phyloP scores from a whole-genome alignment of 1,140 invertebrate species.

The Sycobia sp. region DNA sequence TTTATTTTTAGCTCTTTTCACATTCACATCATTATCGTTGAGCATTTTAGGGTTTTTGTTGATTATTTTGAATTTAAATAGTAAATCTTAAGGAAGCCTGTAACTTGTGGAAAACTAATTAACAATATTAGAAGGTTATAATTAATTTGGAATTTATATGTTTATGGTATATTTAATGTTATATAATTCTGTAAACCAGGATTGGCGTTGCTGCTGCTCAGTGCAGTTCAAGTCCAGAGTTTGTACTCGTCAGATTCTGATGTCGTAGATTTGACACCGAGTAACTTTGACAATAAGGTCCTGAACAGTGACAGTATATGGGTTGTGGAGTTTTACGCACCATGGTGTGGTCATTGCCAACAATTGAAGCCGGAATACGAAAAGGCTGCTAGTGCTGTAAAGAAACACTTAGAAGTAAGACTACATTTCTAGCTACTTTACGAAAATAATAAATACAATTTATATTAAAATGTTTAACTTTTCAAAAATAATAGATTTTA shows the following conservation, averaged over 20 bases:
- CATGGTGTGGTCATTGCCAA: slow-evolving; percentile 91
- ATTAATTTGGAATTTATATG: no score
- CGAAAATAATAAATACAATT: no score
- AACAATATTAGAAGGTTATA: no score
- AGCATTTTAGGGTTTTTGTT: no score
- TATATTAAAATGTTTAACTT: not conserved
- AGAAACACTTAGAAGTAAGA: slow-evolving; percentile 67
- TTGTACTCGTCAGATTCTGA: slow-evolving; percentile 82
- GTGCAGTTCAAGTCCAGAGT: slow-evolving; percentile 61
- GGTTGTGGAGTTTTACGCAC: slow-evolving; percentile 94
- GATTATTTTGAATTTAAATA: slow-evolving; percentile 1
- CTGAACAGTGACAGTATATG: slow-evolving; percentile 84
- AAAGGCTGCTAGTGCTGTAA: slow-evolving; percentile 85
- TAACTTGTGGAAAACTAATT: no score
- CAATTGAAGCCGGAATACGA: slow-evolving; percentile 84
- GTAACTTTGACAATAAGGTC: slow-evolving; percentile 89
- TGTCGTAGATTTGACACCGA: slow-evolving; percentile 88
- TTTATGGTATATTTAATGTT: no score
- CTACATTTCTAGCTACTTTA: no score
- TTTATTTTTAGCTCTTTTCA: no score
- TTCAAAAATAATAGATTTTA: no score
- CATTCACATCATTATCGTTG: no score
- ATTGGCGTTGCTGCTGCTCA: slow-evolving; percentile 36
- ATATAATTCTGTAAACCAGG: slow-evolving; percentile 33
- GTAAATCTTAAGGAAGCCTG: not conserved